Evolutionary conservation across 2,113 vertebrate species (phyloP), one percentile per base, ranked within the genome.

Genomic region (Colinus virginianus): DNA sequence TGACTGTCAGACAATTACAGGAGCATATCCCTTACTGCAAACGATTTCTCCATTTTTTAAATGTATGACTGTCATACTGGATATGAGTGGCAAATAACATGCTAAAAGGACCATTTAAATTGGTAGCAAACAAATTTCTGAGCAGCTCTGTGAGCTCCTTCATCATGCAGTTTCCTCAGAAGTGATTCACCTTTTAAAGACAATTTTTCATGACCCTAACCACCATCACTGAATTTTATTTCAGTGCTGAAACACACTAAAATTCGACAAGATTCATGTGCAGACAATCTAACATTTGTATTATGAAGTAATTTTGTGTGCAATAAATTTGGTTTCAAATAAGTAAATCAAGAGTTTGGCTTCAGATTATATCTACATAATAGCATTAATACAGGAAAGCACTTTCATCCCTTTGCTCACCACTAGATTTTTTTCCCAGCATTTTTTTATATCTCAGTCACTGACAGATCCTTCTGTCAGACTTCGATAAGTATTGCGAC

Each of bases 21-120:
- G 1, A 64, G 2, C 5, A 64, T 13, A 26, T n/a, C 9, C 9
- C 7, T 6, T 17, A 22, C 14, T 38, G 14, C 13, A 45, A 63
- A 76, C 36, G 7, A 59, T 81, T 75, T 67, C 0, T 25, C 12
- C 3, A 10, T 38, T 53, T 42, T 30, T 53, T 59, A 43, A 72
- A 22, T 40, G 34, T 6, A 6, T 4, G 13, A 11, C 11, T 59
- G 2, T 42, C 4, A 38, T 83, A 34, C 1, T 2, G 38, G 13
- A 26, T 67, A 67, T 1, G 13, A 83, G n/a, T 66, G 13, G 9
- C 17, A 95, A 91, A 43, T 40, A 75, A 20, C 4, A 30, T 62
- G 13, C 15, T 45, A 21, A 86, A 83, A 10, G 30, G 40, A 9
- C 63, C 9, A 10, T 75, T 46, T 55, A 43, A 77, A 58, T 22